Conservation (phyloP, 1,140 invertebrate genomes). For the Euura lappo region DNA sequence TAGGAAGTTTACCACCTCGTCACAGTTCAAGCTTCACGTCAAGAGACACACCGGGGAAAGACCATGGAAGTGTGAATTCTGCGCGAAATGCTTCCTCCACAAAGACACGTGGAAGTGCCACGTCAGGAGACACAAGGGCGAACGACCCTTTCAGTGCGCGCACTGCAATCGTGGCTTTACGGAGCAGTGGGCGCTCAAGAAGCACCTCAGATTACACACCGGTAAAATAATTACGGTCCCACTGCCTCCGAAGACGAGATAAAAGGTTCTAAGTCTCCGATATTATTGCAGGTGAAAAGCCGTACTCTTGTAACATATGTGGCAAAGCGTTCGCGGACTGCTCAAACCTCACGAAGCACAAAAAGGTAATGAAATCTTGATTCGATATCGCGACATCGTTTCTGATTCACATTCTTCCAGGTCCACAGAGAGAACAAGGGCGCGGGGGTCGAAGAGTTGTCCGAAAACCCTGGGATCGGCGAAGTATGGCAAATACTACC, state of each 20-base stretch:
- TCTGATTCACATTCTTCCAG: not conserved
- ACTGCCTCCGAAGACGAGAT: too few species aligned
- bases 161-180: conserved; percentile 68
- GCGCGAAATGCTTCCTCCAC: conserved; percentile 69
- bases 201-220: conserved; percentile 71
- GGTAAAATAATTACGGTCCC: conserved; percentile 44
- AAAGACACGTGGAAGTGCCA: conserved; percentile 71
- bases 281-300: conserved; percentile 70
- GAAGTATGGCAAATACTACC: conserved; percentile 54
- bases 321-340: conserved; percentile 75
- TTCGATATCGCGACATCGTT: conserved; percentile 19
- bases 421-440: conserved; percentile 12
- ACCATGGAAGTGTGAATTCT: conserved; percentile 68
- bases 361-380: conserved; percentile 56
- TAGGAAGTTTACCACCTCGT: conserved; percentile 73
- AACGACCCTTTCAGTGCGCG: conserved; percentile 68
- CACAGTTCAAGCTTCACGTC: conserved; percentile 68
- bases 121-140: conserved; percentile 67
- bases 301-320: conserved; percentile 77
- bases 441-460: conserved; percentile 30
- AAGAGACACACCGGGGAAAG: conserved; percentile 69
- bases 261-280: too few species aligned
- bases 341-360: conserved; percentile 72
- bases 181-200: conserved; percentile 71
- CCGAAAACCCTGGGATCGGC: conserved; percentile 31